Evolutionary conservation across 2,888 invertebrate species (phyloP).

Genomic region (Mesorhabditis belari): DNA sequence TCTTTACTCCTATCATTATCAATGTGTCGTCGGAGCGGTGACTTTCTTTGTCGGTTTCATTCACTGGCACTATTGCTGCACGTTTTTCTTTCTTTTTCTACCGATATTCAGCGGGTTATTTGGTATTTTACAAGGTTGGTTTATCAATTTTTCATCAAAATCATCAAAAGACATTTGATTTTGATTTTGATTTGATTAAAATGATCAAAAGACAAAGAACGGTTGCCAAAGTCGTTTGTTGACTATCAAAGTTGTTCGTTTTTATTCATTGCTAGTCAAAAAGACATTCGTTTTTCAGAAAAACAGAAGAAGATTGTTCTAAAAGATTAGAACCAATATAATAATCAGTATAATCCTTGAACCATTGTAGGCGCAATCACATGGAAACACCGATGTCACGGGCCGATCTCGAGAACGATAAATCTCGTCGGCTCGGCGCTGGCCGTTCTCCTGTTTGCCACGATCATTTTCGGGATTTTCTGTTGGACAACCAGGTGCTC

Average conservation of each 20-base stretch:
- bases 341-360: neutral
- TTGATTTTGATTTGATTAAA: too few relatives aligned
- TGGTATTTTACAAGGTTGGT: slow-evolving; percentile 21
- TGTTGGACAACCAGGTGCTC: neutral
- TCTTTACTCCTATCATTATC: slow-evolving; percentile 30
- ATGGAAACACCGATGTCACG: slow-evolving; percentile 24
- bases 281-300: too few relatives aligned
- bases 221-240: too few relatives aligned
- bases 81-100: slow-evolving; percentile 29
- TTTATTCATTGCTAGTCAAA: too few relatives aligned
- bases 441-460: slow-evolving; percentile 18
- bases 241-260: too few relatives aligned
- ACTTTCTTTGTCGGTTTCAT: slow-evolving; percentile 13
- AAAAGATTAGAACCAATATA: neutral
- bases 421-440: slow-evolving; percentile 27
- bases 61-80: slow-evolving; percentile 24
- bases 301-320: neutral
- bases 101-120: slow-evolving; percentile 24
- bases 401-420: slow-evolving; percentile 16
- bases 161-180: too few relatives aligned
- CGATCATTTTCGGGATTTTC: neutral
- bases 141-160: neutral
- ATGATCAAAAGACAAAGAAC: too few relatives aligned
- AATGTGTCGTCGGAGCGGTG: slow-evolving; percentile 23
- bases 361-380: slow-evolving; percentile 12